Conservation (phyloP, 2,888 invertebrate genomes). For the Cephus pulcher region DNA sequence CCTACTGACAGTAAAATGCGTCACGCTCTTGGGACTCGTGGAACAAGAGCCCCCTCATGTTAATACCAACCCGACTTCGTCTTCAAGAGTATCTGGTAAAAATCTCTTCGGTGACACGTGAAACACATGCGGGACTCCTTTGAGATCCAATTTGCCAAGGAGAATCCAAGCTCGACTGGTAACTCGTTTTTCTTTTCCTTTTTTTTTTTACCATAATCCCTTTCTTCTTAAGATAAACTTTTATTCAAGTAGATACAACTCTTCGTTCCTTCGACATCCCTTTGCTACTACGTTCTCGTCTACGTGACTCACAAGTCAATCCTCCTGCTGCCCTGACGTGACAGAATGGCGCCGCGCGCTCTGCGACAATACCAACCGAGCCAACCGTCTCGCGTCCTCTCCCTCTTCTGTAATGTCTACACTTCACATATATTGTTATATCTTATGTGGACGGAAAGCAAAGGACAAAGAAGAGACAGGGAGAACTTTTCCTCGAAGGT, state of each 20-base stretch:
- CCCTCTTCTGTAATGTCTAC: conserved; percentile 8
- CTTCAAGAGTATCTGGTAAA: no score
- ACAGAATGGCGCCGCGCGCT: conserved; percentile 28
- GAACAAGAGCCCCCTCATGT: no score
- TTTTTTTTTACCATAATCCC: neutral
- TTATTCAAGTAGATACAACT: neutral
- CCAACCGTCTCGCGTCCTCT: conserved; percentile 3
- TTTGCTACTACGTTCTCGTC: no score
- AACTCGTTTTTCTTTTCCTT: neutral
- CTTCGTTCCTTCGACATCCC: conserved; percentile 10
- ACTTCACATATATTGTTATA: neutral
- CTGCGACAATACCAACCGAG: neutral
- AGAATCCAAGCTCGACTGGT: no score
- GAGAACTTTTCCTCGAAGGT: neutral
- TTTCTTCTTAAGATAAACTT: no score
- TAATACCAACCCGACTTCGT: no score
- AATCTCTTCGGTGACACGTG: no score
- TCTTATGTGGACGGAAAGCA: neutral
- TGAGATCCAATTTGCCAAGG: no score
- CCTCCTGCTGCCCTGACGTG: conserved; percentile 19
- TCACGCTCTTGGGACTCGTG: no score
- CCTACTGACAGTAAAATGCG: no score
- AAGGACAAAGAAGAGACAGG: neutral
- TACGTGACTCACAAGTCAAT: neutral
- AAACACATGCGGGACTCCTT: no score